Evolutionary conservation across 2,888 invertebrate species (phyloP).

Genomic region (Pemphredon lugubris): DNA sequence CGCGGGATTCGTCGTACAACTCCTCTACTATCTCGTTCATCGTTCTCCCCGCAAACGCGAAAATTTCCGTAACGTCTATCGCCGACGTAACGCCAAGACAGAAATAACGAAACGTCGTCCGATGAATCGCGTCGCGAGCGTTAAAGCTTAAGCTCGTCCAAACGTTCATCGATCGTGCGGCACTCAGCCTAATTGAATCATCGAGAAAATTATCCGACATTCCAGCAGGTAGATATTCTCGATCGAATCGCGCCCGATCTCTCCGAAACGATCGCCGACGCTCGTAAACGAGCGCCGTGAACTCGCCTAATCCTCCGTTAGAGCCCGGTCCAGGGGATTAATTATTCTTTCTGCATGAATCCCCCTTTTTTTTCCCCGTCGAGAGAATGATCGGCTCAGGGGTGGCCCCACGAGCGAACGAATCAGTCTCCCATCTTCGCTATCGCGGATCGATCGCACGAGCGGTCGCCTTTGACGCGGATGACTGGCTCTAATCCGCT

Average conservation of each 20-base stretch:
- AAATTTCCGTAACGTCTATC: no score
- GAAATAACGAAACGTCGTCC: no score
- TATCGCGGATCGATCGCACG: constrained; percentile 68
- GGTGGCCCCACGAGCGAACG: constrained; percentile 62
- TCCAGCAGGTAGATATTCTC: no score
- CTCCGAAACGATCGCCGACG: constrained; percentile 27
- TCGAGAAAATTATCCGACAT: no score
- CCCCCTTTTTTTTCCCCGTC: constrained; percentile 26
- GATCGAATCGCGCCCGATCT: constrained; percentile 1
- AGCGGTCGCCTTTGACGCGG: constrained; percentile 77
- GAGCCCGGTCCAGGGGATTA: constrained; percentile 51
- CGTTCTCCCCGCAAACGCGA: constrained; percentile 2
- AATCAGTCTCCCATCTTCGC: constrained; percentile 64
- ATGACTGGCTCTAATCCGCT: constrained; percentile 75
- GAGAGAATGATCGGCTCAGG: constrained; percentile 59
- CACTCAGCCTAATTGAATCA: no score
- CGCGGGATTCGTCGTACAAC: constrained; percentile 22
- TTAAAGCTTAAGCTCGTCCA: no score
- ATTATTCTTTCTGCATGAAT: constrained; percentile 59
- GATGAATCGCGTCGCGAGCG: no score
- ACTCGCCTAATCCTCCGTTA: constrained; percentile 24
- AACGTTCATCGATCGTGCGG: no score
- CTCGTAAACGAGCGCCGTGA: constrained; percentile 29
- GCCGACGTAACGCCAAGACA: no score
- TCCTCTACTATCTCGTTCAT: not conserved